phyloP scores from a whole-genome alignment of 2,888 invertebrate genomes.

The Melinopterus prodromus region DNA sequence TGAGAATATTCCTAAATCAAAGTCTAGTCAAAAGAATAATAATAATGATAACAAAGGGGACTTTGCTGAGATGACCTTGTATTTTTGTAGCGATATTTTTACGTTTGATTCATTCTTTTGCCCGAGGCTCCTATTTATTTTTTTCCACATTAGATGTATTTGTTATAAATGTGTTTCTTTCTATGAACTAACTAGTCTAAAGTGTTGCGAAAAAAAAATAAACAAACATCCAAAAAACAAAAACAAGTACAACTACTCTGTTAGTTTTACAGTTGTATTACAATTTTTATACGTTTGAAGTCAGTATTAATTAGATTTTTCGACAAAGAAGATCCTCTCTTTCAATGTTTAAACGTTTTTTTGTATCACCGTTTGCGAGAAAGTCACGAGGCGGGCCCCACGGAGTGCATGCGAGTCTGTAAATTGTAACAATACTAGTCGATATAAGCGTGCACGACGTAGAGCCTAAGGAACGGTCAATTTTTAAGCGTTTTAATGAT shows the following conservation, averaged over 20 bases:
- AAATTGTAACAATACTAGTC: not conserved
- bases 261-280: slow-evolving; percentile 56
- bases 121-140: not conserved
- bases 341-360: slow-evolving; percentile 23
- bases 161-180: slow-evolving; percentile 33
- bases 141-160: slow-evolving; percentile 27
- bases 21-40: slow-evolving; percentile 32
- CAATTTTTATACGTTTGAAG: slow-evolving; percentile 58
- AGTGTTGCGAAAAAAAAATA: slow-evolving; percentile 26
- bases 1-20: slow-evolving; percentile 33
- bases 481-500: slow-evolving; percentile 17
- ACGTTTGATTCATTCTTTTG: not conserved
- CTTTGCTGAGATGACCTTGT: slow-evolving; percentile 6
- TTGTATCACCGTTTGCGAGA: slow-evolving; percentile 31
- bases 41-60: not conserved
- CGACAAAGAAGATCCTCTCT: slow-evolving; percentile 27
- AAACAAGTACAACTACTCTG: slow-evolving; percentile 47
- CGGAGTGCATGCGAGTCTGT: not conserved
- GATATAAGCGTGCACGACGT: not conserved
- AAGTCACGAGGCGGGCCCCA: not conserved
- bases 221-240: slow-evolving; percentile 29
- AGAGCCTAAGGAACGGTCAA: not conserved
- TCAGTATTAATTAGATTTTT: slow-evolving; percentile 55
- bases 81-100: slow-evolving; percentile 12
- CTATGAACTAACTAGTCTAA: slow-evolving; percentile 30